Base-by-base conservation (phyloP, 2,888 invertebrate genomes). In the Mythimna albipuncta region DNA sequence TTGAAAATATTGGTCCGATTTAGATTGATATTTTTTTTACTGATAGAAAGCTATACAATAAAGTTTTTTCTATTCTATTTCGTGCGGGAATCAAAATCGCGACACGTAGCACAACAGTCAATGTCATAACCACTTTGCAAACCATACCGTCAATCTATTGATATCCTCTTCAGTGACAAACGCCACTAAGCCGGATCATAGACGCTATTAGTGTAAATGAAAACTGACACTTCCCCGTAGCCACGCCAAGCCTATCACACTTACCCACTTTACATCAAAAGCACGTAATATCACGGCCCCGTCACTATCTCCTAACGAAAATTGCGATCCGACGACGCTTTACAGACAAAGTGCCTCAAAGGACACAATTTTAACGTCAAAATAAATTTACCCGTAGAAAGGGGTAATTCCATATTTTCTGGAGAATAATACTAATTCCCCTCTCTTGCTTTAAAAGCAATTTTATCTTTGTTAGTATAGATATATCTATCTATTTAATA, bases 341-440 rank as follows among this genome's bases (percentile, higher is more conserved):
- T 32, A 47, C 57, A 69, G 63, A 68, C 69, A 78, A 82, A 72
- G 82, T 77, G 72, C 63, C 64, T 73, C 74, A 78, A 81, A 75
- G 71, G 64, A 65, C 66, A 69, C 65, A 64, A 82, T 79, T 75
- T 77, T 77, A 71, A 21, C 77, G 66, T 74, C 65, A 72, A 66
- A 75, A 81, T 75, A 79, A 85, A 83, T 76, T 79, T 76, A 64
- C 72, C 63, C 63, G 69, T 65, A 66, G 75, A 77, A 79, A 72
- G 69, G 74, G 78, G 84, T 82, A 82, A 84, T 83, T 81, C 84
- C 79, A 86, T 88, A 85, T 87, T 87, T 88, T 82, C 77, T 67
- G 74, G 32, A 62, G 77, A 76, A 79, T 59, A 59, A 32, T 76
- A 82, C 70, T 76, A 75, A 84, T 82, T 79, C 71, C 63, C 38